Conservation (phyloP, 2,797 vertebrate species). For the Brotula barbata region DNA sequence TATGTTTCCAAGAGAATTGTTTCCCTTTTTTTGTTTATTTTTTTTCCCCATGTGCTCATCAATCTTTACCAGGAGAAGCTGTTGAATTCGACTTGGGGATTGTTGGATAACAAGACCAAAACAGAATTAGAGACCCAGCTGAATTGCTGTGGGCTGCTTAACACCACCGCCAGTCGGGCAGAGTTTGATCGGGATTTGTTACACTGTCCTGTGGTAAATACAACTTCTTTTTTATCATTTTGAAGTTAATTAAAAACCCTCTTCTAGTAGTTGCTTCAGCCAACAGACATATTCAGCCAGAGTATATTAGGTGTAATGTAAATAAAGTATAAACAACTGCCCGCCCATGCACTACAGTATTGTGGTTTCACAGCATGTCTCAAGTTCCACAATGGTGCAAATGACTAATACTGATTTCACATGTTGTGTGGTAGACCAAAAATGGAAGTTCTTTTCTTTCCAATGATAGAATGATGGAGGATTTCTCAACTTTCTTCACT, state of each 20-base stretch:
- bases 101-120: conserved; percentile 78
- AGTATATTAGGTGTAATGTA: neutral
- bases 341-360: neutral
- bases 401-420: no score
- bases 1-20: neutral
- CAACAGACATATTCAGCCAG: no score
- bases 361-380: neutral
- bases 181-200: conserved; percentile 66
- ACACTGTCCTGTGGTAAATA: conserved; percentile 80
- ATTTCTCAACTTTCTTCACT: no score
- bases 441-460: no score
- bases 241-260: no score
- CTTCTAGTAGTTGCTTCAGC: no score
- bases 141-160: conserved; percentile 89
- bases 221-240: neutral
- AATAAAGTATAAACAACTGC: neutral
- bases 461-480: no score
- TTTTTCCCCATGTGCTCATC: neutral
- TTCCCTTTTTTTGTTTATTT: neutral
- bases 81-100: conserved; percentile 82
- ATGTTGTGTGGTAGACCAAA: no score
- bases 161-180: conserved; percentile 49
- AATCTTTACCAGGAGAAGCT: conserved; percentile 76
- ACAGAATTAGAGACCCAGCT: conserved; percentile 81
- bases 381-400: neutral